phyloP scores from a whole-genome alignment of 2,113 vertebrate species.

The Phrynocephalus versicolor region DNA sequence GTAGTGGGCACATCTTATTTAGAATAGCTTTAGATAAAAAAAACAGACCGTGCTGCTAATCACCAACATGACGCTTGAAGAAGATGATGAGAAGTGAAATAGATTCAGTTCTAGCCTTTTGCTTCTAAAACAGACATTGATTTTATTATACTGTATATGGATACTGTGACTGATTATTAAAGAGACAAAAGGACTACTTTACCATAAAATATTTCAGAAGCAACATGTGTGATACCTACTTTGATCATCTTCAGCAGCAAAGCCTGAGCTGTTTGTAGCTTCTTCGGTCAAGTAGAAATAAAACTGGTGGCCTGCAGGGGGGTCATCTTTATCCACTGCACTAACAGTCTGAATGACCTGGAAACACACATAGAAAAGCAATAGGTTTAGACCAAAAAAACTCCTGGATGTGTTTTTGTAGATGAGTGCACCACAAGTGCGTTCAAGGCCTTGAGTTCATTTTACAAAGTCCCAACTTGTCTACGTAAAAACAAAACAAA shows the following conservation, averaged over 20 bases:
- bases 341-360: conserved; percentile 89
- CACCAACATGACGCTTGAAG: too few relatives aligned
- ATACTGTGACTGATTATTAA: neutral
- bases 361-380: conserved; percentile 33
- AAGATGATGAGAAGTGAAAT: too few relatives aligned
- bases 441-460: neutral
- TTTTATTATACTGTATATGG: too few relatives aligned
- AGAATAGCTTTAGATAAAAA: too few relatives aligned
- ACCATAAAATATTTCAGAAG: neutral
- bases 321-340: conserved; percentile 86
- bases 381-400: conserved; percentile 14
- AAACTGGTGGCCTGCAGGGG: conserved; percentile 82
- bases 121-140: too few relatives aligned
- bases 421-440: neutral
- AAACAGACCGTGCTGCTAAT: too few relatives aligned
- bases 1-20: too few relatives aligned
- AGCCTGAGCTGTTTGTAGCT: conserved; percentile 80
- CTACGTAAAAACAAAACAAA: too few relatives aligned
- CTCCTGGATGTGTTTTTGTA: neutral
- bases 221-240: conserved; percentile 66
- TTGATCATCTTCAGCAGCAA: conserved; percentile 89
- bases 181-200: neutral
- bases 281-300: conserved; percentile 83
- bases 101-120: too few relatives aligned
- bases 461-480: neutral